phyloP scores from a whole-genome alignment of 2,797 vertebrate genomes.

The Oceanodroma leucorhoa region DNA sequence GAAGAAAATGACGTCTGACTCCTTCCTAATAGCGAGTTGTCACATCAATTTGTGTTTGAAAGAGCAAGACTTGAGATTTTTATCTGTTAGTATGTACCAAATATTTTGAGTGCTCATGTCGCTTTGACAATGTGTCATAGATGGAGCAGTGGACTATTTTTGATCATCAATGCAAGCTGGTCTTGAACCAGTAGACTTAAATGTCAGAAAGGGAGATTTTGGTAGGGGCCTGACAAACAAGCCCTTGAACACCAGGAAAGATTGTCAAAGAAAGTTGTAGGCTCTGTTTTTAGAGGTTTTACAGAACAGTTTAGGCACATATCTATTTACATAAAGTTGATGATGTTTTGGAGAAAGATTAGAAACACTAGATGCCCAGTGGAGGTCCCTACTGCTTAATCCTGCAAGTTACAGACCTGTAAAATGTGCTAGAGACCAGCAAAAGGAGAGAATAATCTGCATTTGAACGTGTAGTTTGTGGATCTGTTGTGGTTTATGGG shows the following conservation, averaged over 20 bases:
- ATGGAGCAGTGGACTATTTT: neutral
- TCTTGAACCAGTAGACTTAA: neutral
- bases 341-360: neutral
- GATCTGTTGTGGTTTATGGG: neutral
- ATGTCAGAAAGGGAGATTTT: neutral
- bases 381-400: neutral
- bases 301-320: neutral
- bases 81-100: neutral
- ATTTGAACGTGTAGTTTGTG: neutral
- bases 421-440: neutral
- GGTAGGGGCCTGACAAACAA: neutral
- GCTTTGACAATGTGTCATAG: neutral
- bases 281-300: neutral
- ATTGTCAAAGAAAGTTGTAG: neutral
- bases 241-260: neutral
- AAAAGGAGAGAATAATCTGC: no score
- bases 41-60: neutral
- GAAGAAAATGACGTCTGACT: neutral
- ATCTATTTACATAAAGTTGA: accelerated
- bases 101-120: neutral
- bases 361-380: neutral
- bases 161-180: accelerated
- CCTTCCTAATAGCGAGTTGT: neutral
- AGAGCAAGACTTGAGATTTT: neutral
- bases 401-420: accelerated